Base-by-base conservation (phyloP, 2,888 invertebrate genomes). In the Sphaeridia pumilis region DNA sequence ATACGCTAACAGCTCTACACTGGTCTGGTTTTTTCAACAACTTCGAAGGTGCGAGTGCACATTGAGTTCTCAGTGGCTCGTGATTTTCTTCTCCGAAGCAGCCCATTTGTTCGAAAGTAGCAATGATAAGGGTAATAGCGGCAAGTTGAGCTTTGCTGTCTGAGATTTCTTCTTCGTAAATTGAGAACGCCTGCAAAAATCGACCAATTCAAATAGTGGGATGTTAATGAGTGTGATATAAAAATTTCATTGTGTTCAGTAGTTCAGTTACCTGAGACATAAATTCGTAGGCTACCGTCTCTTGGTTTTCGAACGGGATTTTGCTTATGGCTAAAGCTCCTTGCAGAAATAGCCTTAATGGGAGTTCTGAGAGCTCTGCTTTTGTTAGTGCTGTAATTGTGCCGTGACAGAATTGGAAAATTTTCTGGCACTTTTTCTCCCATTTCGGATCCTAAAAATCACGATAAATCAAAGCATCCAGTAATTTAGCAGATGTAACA, bases 101-200 rank as follows among this genome's bases (percentile, higher is more conserved):
- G 57, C 83, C 80, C 75, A 93, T 88, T 70, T 90, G 87, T 70
- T 97, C 93, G 61, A 97, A 83, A 0, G 95, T 93, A 38, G 89
- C 93, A 55, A 94, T 90, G 52, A 98, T 89, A 28, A 97, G 75
- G 0, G 92, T 92, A 51, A 98, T 92, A 36, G 95, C 94, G 0
- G 94, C 89, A 56, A 97, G 71, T 70, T 98, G 97, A 1, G 94
- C 90, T 70, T 93, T 93, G 52, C 92, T 92, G 71, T 97, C 97
- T 1, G 90, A 89, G 67, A 98, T 90, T 73, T 97, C 97, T 70
- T 98, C 98, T 71, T 98, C 97, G 70, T 97, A 98, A 50, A 98
- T 72, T 0, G 94, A 89, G 73, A 98, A 97, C 0, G 95, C 92
- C 74, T 86, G 74, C 2, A 68, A 55, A 31, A 31, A 31, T 31